A percentile compares a stretch with the other conserved stretches of the same genome.
phyloP scores from a whole-genome alignment of 2,888 invertebrate genomes.

The Chymomyza caudatula region DNA sequence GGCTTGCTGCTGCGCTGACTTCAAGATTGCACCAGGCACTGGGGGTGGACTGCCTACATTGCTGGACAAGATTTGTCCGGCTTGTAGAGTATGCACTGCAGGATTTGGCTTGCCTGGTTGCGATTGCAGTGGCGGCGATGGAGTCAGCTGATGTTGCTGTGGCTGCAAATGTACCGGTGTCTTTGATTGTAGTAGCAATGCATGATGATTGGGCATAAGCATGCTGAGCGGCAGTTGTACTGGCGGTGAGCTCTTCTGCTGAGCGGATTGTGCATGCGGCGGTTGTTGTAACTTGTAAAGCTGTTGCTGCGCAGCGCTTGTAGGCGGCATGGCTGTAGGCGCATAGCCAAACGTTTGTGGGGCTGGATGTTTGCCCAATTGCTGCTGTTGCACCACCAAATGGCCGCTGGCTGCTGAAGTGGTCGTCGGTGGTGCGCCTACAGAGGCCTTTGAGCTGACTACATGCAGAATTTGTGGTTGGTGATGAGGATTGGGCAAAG shows the following conservation, averaged over 20 bases:
- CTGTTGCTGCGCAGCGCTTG: slow-evolving; percentile 57
- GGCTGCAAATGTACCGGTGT: slow-evolving; percentile 69
- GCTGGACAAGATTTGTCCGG: slow-evolving; percentile 78
- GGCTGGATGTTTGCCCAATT: slow-evolving; percentile 8
- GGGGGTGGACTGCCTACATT: slow-evolving; percentile 81
- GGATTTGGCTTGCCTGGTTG: slow-evolving; percentile 72
- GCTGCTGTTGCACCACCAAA: slow-evolving; percentile 38
- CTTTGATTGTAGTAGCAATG: slow-evolving; percentile 66
- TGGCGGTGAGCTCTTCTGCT: slow-evolving; percentile 57
- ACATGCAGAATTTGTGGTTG: slow-evolving; percentile 72
- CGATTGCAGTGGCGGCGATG: slow-evolving; percentile 68
- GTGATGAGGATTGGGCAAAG: slow-evolving; percentile 11
- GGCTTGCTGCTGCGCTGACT: slow-evolving; percentile 56
- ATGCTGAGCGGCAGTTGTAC: slow-evolving; percentile 67
- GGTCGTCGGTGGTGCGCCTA: slow-evolving; percentile 39
- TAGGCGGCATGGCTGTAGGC: slow-evolving; percentile 29
- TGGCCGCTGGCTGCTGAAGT: slow-evolving; percentile 16
- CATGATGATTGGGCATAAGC: slow-evolving; percentile 60
- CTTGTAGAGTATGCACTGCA: slow-evolving; percentile 67
- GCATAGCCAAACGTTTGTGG: slow-evolving; percentile 54
- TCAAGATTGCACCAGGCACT: slow-evolving; percentile 40
- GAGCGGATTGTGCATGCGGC: slow-evolving; percentile 45
- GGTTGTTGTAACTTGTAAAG: slow-evolving; percentile 51
- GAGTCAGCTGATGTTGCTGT: slow-evolving; percentile 67
- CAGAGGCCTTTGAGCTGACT: slow-evolving; percentile 69